Evolutionary conservation across 2,113 vertebrate genomes (phyloP), one percentile per base, ranked within the genome.

Genomic region (Epinephelus cyanopodus): DNA sequence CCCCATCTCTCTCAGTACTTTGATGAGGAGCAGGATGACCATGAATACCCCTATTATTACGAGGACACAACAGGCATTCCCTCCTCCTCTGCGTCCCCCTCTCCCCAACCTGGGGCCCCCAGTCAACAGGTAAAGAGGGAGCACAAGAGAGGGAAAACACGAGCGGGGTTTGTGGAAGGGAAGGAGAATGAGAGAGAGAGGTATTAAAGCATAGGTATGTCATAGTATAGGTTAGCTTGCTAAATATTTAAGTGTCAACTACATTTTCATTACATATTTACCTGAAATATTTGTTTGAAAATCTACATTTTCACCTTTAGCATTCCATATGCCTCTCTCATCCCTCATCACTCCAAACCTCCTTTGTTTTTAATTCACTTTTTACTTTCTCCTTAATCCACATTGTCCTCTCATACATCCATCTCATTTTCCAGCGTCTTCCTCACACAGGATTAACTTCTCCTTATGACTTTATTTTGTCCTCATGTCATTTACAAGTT

Each of bases 21-120:
- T 94, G 94, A 95, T 94, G 95, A 95, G 92, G 94, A 94, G 78
- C 88, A 90, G 91, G 94, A 95, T 90, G 92, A 96, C 92, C 94
- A 93, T 93, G 92, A 95, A 92, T 93, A 94, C 78, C 85, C 93
- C 62, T 93, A 92, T 94, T 95, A 94, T 95, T 93, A 95, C 80
- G 94, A 95, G 87, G 91, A 93, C 84, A 89, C 92, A 82, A 94
- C 90, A 79, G 90, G 89, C 62, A 61, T 89, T 87, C 88, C 89
- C 86, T 80, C 84, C 81, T 88, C 87, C 74, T 75, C 83, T 68
- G 79, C 89, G 14, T 33, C 81, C 61, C 58, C 85, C 85, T 91
- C 79, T 33, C 80, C 92, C 85, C 74, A 71, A 62, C 81, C 83
- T 74, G 88, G 66, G 85, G 85, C 78, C 70, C 90, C 83, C 71